These are phyloP conservation scores for Neofelis nebulosa DNA, from an alignment of 2,113 vertebrate species.

Conservation along the genomic window DNA sequence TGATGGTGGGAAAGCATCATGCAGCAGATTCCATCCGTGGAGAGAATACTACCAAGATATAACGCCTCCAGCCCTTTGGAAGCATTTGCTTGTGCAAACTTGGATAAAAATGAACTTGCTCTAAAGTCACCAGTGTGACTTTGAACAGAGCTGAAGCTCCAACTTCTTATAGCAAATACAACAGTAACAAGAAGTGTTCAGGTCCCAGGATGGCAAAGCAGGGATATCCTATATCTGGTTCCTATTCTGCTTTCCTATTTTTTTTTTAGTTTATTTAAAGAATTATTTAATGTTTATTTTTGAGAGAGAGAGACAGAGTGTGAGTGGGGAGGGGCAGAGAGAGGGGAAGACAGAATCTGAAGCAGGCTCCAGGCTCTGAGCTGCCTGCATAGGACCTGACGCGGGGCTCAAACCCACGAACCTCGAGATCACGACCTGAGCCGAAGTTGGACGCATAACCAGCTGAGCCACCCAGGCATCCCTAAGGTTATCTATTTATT, in stretches of 20 bases:
- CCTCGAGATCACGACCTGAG: too few relatives aligned
- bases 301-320: too few relatives aligned
- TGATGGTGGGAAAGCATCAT: fast-evolving
- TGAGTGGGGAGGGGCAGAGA: too few relatives aligned
- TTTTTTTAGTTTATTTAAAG: too few relatives aligned
- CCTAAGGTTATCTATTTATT: too few relatives aligned
- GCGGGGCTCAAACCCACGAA: too few relatives aligned
- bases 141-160: background rate
- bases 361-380: too few relatives aligned
- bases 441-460: too few relatives aligned
- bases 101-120: background rate
- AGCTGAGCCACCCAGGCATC: too few relatives aligned
- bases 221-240: background rate
- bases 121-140: background rate
- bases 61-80: background rate
- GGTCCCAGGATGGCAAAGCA: background rate
- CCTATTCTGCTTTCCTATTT: background rate
- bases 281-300: too few relatives aligned
- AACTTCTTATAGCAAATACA: background rate
- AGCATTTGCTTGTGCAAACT: background rate
- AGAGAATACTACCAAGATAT: background rate
- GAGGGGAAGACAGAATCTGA: too few relatives aligned
- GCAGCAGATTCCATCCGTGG: fast-evolving
- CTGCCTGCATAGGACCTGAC: too few relatives aligned
- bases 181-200: fast-evolving